Percentiles rank a stretch among this genome's conserved stretches.
Conservation (phyloP, 2,888 invertebrate genomes). For the Ennomos erosarius region DNA sequence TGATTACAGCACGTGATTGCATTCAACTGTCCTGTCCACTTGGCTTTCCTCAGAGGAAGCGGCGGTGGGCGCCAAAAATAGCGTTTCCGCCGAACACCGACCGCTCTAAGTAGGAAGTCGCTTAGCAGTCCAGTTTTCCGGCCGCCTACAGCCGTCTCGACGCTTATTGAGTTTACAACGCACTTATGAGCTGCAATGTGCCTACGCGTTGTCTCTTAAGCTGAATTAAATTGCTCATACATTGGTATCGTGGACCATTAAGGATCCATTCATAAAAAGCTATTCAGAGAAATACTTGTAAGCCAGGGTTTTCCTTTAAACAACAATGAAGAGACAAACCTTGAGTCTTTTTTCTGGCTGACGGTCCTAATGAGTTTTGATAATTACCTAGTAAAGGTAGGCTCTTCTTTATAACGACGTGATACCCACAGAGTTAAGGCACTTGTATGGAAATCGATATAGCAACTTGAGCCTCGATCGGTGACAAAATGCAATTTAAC, state of each 20-base stretch:
- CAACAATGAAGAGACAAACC: not conserved
- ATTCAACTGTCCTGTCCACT: slow-evolving; percentile 58
- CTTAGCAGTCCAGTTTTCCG: slow-evolving; percentile 76
- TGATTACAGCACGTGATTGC: slow-evolving; percentile 58
- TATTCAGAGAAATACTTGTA: slow-evolving; percentile 18
- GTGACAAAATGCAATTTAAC: too few species aligned
- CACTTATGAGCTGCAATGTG: slow-evolving; percentile 77
- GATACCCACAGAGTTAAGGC: too few species aligned
- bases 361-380: too few species aligned
- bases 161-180: slow-evolving; percentile 82
- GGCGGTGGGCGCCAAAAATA: slow-evolving; percentile 83
- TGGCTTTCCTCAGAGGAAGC: slow-evolving; percentile 82
- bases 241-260: slow-evolving; percentile 67
- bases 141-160: slow-evolving; percentile 80
- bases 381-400: too few species aligned
- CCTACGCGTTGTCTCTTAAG: slow-evolving; percentile 77
- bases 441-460: too few species aligned
- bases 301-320: slow-evolving; percentile 1
- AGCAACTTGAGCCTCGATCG: too few species aligned
- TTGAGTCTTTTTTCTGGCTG: too few species aligned
- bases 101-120: slow-evolving; percentile 82
- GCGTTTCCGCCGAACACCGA: slow-evolving; percentile 76
- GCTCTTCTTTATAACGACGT: too few species aligned
- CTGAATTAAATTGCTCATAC: slow-evolving; percentile 81
- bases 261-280: slow-evolving; percentile 51